Conservation (phyloP, 2,888 invertebrate genomes). For the Aphodius granarius region DNA sequence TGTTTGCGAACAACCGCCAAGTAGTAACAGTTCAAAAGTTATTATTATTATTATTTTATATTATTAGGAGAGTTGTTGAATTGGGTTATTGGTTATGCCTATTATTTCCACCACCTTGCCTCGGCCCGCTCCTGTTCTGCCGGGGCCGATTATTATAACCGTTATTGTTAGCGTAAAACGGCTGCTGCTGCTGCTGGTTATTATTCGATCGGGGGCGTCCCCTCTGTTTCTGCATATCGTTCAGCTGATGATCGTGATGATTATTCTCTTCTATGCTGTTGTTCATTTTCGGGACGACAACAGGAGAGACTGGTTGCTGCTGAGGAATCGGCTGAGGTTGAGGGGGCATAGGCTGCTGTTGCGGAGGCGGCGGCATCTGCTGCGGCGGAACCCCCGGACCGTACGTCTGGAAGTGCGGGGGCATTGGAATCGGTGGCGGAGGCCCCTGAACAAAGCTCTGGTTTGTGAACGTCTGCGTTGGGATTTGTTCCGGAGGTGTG, state of each 20-base stretch:
- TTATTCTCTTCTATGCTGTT: slow-evolving; percentile 25
- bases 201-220: slow-evolving; percentile 36
- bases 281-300: slow-evolving; percentile 23
- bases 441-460: slow-evolving; percentile 70
- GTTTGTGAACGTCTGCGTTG: slow-evolving; percentile 84
- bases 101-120: slow-evolving; percentile 19
- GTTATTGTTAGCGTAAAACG: slow-evolving; percentile 50
- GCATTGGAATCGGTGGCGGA: slow-evolving; percentile 60
- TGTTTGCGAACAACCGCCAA: background rate
- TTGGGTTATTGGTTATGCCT: slow-evolving; percentile 31
- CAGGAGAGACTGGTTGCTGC: slow-evolving; percentile 54
- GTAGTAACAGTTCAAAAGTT: slow-evolving; percentile 15
- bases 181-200: slow-evolving; percentile 36
- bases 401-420: slow-evolving; percentile 54
- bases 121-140: slow-evolving; percentile 43
- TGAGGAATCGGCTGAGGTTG: slow-evolving; percentile 56
- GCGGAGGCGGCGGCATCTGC: slow-evolving; percentile 47
- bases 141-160: slow-evolving; percentile 45
- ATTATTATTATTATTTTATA: slow-evolving; percentile 9
- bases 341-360: slow-evolving; percentile 56
- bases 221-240: slow-evolving; percentile 37
- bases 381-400: slow-evolving; percentile 44
- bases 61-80: background rate
- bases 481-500: slow-evolving; percentile 69
- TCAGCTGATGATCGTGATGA: slow-evolving; percentile 31